Evolutionary conservation across 1,140 invertebrate species (phyloP).

Genomic region (Lordiphosa collinella): DNA sequence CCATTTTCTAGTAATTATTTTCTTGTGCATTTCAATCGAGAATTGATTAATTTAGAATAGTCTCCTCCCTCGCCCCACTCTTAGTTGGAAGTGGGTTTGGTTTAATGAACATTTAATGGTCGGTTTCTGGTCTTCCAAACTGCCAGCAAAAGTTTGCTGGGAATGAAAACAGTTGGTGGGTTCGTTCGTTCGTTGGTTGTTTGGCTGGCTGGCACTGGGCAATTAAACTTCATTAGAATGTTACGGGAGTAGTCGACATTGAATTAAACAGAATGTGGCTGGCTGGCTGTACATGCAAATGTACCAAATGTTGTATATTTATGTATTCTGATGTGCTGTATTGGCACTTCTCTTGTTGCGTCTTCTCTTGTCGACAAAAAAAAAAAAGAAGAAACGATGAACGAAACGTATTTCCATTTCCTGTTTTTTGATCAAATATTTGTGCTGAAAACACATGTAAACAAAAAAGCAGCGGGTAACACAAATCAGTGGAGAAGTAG

Average conservation of each 20-base stretch:
- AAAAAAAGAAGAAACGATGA: too few species aligned
- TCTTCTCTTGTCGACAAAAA: not conserved
- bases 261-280: not conserved
- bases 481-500: not conserved
- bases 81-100: not conserved
- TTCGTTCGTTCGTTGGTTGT: conserved; percentile 1
- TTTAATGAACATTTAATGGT: conserved; percentile 53
- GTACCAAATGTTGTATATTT: not conserved
- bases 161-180: conserved; percentile 10
- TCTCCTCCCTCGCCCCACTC: too few species aligned
- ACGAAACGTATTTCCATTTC: not conserved
- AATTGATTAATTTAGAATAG: conserved; percentile 13
- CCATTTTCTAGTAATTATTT: not conserved
- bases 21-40: conserved; percentile 19
- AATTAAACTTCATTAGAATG: conserved; percentile 63
- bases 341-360: conserved; percentile 8
- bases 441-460: not conserved
- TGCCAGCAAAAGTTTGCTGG: conserved; percentile 4
- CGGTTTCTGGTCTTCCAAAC: not conserved
- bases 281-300: not conserved
- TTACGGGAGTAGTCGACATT: conserved; percentile 23
- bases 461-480: not conserved
- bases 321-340: not conserved
- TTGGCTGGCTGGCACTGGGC: conserved; percentile 4
- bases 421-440: conserved; percentile 6